Percentiles rank a stretch among this genome's conserved stretches.
These are phyloP conservation scores for Oligia strigilis DNA, from an alignment of 2,888 invertebrate species.

Conservation along the genomic window DNA sequence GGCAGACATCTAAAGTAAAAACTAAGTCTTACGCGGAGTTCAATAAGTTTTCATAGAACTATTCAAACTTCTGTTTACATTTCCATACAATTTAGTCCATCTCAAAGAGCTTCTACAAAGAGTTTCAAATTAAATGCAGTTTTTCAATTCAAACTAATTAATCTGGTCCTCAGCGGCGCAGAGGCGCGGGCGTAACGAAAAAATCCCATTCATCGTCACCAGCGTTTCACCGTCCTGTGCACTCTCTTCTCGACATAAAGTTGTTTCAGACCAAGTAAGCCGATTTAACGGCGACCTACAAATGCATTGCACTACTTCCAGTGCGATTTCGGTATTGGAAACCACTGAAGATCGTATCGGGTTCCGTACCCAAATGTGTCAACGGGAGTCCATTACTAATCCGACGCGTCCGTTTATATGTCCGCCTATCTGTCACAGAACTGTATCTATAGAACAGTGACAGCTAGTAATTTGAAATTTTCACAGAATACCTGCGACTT, in stretches of 20 bases:
- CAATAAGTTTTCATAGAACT: background rate
- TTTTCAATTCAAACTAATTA: slow-evolving; percentile 30
- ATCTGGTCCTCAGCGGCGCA: slow-evolving; percentile 1
- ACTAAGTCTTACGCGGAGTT: background rate
- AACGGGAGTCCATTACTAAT: background rate
- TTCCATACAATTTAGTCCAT: background rate
- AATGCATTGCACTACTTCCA: background rate
- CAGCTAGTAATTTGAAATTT: background rate
- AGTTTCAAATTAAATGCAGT: slow-evolving; percentile 14
- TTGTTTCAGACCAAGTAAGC: slow-evolving; percentile 19
- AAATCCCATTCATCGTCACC: slow-evolving; percentile 19
- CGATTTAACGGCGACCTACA: slow-evolving; percentile 4
- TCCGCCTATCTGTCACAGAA: background rate
- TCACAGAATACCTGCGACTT: background rate
- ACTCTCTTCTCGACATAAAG: slow-evolving; percentile 10
- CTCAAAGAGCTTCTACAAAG: background rate
- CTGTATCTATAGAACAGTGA: background rate
- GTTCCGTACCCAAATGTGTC: background rate
- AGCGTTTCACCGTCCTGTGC: slow-evolving; percentile 3
- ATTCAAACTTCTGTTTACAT: background rate
- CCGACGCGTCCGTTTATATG: background rate
- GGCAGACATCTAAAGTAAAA: background rate
- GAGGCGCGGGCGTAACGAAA: background rate
- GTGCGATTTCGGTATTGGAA: background rate
- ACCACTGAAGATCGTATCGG: background rate